Percentiles rank a stretch among this genome's conserved stretches.
Evolutionary conservation across 2,888 invertebrate species (phyloP).

Genomic region (Scaptomyza tumidula): DNA sequence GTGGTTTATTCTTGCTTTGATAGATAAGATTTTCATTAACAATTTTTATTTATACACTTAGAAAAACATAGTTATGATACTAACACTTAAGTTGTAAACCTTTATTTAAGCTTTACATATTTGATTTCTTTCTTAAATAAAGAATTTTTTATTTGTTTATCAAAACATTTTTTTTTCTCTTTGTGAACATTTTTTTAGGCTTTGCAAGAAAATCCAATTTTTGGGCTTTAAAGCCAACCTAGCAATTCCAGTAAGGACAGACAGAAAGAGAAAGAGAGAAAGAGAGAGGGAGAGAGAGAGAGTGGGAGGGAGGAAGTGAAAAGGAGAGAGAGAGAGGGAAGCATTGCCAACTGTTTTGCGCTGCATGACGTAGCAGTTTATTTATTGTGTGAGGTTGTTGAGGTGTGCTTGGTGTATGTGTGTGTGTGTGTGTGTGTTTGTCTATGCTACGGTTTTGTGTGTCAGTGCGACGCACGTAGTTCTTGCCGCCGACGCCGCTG

Average conservation of each 20-base stretch:
- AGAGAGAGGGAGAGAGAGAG: neutral
- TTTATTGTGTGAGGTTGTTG: slow-evolving; percentile 72
- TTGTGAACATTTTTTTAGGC: slow-evolving; percentile 38
- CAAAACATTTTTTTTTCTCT: neutral
- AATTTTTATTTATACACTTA: no score
- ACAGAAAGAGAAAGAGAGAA: neutral
- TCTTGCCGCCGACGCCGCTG: neutral
- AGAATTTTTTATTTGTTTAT: no score
- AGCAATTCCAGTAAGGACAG: neutral
- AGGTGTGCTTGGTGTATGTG: slow-evolving; percentile 47
- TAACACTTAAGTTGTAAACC: no score
- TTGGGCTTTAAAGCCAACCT: slow-evolving; percentile 38
- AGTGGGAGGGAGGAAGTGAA: neutral
- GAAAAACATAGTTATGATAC: no score
- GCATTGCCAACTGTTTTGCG: slow-evolving; percentile 55
- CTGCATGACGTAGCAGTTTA: slow-evolving; percentile 75
- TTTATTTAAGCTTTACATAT: no score
- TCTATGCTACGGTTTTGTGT: slow-evolving; percentile 51
- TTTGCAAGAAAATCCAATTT: slow-evolving; percentile 51
- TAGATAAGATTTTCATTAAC: no score
- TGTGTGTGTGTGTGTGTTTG: slow-evolving; percentile 37
- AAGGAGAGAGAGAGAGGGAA: neutral
- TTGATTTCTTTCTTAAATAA: no score
- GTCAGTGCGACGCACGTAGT: slow-evolving; percentile 45
- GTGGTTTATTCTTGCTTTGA: no score